A percentile compares a stretch with the other conserved stretches of the same genome.
Evolutionary conservation across 1,140 invertebrate genomes (phyloP).

Genomic region (Drosophila lowei): DNA sequence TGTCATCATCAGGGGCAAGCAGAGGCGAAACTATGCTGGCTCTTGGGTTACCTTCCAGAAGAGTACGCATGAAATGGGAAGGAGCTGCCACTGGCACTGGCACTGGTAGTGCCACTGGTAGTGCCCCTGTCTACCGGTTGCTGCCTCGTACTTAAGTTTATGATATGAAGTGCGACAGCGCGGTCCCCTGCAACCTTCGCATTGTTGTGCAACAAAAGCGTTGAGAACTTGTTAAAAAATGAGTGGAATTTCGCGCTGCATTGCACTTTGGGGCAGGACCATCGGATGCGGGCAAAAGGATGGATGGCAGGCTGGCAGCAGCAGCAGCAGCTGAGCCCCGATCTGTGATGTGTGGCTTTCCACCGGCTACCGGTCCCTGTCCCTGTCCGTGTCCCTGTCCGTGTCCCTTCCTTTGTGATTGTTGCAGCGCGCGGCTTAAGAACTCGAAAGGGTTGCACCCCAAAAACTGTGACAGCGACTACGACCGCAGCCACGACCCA

Average conservation of each 20-base stretch:
- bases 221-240: constrained; percentile 78
- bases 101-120: neutral
- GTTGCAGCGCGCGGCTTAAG: constrained; percentile 33
- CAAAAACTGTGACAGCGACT: constrained; percentile 10
- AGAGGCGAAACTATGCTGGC: constrained; percentile 70
- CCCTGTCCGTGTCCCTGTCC: constrained; percentile 1
- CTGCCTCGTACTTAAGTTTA: constrained; percentile 53
- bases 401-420: constrained; percentile 27
- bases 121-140: neutral
- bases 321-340: too few relatives aligned
- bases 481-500: constrained; percentile 45
- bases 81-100: constrained; percentile 25
- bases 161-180: constrained; percentile 59
- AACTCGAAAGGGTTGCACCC: constrained; percentile 49
- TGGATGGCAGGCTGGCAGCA: constrained; percentile 16
- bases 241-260: constrained; percentile 79
- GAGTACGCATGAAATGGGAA: neutral
- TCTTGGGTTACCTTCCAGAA: constrained; percentile 44
- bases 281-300: constrained; percentile 26
- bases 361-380: constrained; percentile 10
- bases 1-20: constrained; percentile 51
- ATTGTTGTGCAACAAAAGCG: constrained; percentile 78
- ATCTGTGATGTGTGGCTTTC: constrained; percentile 25
- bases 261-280: constrained; percentile 61
- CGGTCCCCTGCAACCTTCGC: constrained; percentile 53